These are phyloP conservation scores for Atta texana DNA, from an alignment of 1,140 invertebrate species.

Conservation along the genomic window DNA sequence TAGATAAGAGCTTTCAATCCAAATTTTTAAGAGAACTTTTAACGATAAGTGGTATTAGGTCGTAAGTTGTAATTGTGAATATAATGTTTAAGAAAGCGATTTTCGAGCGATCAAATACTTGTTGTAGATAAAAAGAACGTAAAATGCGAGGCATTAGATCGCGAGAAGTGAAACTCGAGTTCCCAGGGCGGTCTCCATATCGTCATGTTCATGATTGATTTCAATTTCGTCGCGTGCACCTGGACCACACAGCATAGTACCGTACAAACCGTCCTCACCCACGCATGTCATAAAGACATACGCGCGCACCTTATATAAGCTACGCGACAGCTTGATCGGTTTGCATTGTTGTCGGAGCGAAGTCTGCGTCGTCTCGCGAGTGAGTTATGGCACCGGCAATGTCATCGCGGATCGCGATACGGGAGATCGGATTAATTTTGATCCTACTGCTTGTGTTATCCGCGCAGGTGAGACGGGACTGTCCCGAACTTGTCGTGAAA, in stretches of 20 bases:
- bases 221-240: conserved; percentile 40
- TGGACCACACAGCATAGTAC: conserved; percentile 18
- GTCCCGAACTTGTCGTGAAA: neutral
- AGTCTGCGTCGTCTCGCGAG: conserved; percentile 48
- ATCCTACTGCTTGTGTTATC: conserved; percentile 35
- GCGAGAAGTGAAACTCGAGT: neutral
- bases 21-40: neutral
- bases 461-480: conserved; percentile 48
- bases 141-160: neutral
- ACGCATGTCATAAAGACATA: conserved; percentile 42
- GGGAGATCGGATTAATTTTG: conserved; percentile 21
- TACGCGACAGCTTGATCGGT: conserved; percentile 47
- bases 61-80: no score
- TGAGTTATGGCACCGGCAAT: conserved; percentile 51
- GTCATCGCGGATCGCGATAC: conserved; percentile 13
- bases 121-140: neutral
- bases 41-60: neutral
- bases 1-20: neutral
- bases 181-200: conserved; percentile 3
- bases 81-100: no score
- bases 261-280: conserved; percentile 16
- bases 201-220: conserved; percentile 55
- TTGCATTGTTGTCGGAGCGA: conserved; percentile 61
- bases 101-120: neutral
- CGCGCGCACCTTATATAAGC: conserved; percentile 52